Evolutionary conservation across 2,888 invertebrate species (phyloP), one percentile per base, ranked within the genome.

Genomic region (Brachylomia viminalis): DNA sequence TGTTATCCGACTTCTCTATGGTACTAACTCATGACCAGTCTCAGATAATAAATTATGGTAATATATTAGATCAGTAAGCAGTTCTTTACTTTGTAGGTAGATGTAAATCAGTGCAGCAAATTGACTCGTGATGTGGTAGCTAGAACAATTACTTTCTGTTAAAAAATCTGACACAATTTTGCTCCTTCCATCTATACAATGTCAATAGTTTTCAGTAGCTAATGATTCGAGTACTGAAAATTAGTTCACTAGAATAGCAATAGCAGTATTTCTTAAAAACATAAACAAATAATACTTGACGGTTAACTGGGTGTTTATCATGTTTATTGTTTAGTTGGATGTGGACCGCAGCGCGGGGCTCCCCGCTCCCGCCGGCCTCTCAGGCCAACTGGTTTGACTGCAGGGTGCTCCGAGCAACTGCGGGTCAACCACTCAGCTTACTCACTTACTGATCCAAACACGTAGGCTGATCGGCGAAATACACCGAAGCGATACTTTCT

Each of bases 341-440:
- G 88, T 90, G 87, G 87, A 89, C 85, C 87, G 87, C 61, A 70
- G 82, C 80, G 87, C 78, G 84, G 85, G 82, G 83, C 86, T 82
- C 85, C 84, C 88, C 86, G 86, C 88, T 79, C 80, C 87, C 87
- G 89, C 87, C 89, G 88, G 88, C 89, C 89, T 89, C 88, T 90
- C 86, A 84, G 79, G 85, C 87, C 92, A 94, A 95, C 95, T 91
- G 95, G 95, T 95, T 95, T 95, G 91, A 91, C 92, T 90, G 91
- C 92, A 91, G 93, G 93, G 92, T 92, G 79, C 79, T 80, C 64
- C 69, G 69, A 54, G 93, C 93, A 92, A 83, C 88, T 91, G 91
- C 94, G 91, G 95, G 95, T 95, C 95, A 94, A 92, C 94, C 91
- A 93, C 93, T 93, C 94, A 93, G 92, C 93, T 93, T 90, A 91